Evolutionary conservation across 2,888 invertebrate species (phyloP), one percentile per base, ranked within the genome.

Genomic region (Aspidapion aeneum): DNA sequence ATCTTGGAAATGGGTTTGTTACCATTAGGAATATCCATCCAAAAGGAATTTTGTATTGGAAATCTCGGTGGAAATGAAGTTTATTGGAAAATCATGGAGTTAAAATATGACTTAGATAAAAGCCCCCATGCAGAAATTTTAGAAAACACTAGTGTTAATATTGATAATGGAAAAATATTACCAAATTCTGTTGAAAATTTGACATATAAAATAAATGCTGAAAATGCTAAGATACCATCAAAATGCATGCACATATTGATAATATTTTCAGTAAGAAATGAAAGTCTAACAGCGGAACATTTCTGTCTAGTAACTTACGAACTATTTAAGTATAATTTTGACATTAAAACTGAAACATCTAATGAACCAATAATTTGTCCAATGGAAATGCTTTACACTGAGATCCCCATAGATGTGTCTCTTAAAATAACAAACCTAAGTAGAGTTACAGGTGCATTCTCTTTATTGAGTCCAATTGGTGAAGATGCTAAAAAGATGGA

Each of bases 341-440:
- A 62, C 1, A 68, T 79, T 12, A 72, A 74, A 60, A 73, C 76
- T 0, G 65, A 67, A 5, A 68, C 70, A 18, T 68, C 74, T 1
- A 59, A 70, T 21, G 68, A 67, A n/a, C 74, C 77, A 0, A 72
- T 77, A 49, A 63, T 79, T 12, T 75, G 73, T 59, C 76, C 77
- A 2, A 60, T 71, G 60, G 70, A 76, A 60, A 59, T 77, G 12
- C 67, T 78, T 3, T 77, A 76, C 65, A 69, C 77, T 1, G 77
- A 74, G 22, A 63, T 75, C 12, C 70, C 76, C 5, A 66, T 68
- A 17, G 66, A 68, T 1, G 70, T 74, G 22, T 59, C 62, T 1
- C 67, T 80, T 9, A 72, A 70, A 62, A 64, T 81, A 18, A 74
- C 75, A 57, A 81, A 81, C 69, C 57, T 58, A n/a, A 73, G 74